These are phyloP conservation scores for Ramazzottius varieornatus DNA, from an alignment of 2,888 invertebrate species.

Conservation along the genomic window DNA sequence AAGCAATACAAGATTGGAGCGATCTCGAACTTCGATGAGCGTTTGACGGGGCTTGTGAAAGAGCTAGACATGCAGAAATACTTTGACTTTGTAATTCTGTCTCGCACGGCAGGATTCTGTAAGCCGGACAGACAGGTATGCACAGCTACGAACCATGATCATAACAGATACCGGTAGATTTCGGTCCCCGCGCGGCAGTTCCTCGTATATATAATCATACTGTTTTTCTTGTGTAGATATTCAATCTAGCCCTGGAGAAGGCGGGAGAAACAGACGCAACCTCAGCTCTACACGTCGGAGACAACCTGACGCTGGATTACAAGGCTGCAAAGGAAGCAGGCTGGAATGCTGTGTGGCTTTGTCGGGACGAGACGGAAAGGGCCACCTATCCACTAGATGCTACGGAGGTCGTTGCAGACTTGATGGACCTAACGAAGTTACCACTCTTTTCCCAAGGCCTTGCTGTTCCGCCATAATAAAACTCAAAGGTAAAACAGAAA, in stretches of 20 bases:
- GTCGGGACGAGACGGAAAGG: neutral
- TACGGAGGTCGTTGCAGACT: neutral
- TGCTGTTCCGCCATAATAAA: no score
- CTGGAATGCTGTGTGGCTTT: constrained; percentile 9
- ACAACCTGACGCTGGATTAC: constrained; percentile 17
- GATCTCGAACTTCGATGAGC: neutral
- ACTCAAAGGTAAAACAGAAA: no score
- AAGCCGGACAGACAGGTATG: constrained; percentile 14
- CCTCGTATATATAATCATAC: no score
- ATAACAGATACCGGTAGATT: no score
- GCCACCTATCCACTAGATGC: neutral
- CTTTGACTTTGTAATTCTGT: constrained; percentile 16
- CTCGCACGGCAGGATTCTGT: constrained; percentile 12
- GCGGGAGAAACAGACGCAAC: constrained; percentile 10
- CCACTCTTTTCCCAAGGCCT: no score
- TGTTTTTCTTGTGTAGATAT: constrained; percentile 13
- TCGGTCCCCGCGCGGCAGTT: no score
- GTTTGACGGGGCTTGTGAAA: neutral
- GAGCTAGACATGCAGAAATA: neutral
- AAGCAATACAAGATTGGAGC: neutral
- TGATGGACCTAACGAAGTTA: neutral
- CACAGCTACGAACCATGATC: no score
- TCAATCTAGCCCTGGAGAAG: constrained; percentile 13
- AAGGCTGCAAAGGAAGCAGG: constrained; percentile 15
- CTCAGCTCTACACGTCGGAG: constrained; percentile 17